These are phyloP conservation scores for Drosophila ficusphila DNA, from an alignment of 1,140 invertebrate species.

Conservation along the genomic window DNA sequence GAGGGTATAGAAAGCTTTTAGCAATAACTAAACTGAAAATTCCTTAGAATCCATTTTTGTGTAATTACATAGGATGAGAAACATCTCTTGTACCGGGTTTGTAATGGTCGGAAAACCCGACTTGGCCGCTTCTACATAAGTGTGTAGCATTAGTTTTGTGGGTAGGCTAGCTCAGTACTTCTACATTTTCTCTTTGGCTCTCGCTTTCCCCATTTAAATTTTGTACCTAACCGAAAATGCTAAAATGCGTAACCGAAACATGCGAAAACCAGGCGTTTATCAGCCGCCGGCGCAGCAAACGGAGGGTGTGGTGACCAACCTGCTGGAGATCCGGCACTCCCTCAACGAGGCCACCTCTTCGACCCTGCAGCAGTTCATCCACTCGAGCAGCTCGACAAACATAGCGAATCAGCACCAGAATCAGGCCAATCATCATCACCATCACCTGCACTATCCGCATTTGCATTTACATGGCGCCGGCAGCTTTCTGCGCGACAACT, in stretches of 20 bases:
- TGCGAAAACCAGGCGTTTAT: conserved; percentile 68
- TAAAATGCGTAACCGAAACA: not conserved
- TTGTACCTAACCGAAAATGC: conserved; percentile 17
- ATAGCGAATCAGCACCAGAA: conserved; percentile 41
- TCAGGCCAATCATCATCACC: conserved; percentile 49
- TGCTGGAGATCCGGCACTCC: conserved; percentile 77
- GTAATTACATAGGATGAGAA: not conserved
- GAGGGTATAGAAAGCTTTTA: too few relatives aligned
- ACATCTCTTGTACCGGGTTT: conserved; percentile 6
- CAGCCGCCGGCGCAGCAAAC: conserved; percentile 52
- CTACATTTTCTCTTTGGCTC: conserved; percentile 24
- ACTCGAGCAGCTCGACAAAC: conserved; percentile 68
- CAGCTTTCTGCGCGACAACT: conserved; percentile 76
- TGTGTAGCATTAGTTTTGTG: conserved; percentile 12
- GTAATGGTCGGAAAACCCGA: not conserved
- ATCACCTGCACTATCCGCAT: conserved; percentile 73
- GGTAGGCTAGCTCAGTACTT: conserved; percentile 45
- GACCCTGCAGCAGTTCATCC: conserved; percentile 72
- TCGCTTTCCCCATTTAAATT: conserved; percentile 37
- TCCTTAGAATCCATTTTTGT: not conserved
- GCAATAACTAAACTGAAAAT: not conserved
- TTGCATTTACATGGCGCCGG: conserved; percentile 80
- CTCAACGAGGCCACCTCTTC: conserved; percentile 77
- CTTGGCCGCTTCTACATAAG: not conserved
- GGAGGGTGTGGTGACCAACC: conserved; percentile 74